phyloP scores from a whole-genome alignment of 2,888 invertebrate genomes.

The Rhamphomyia laevipes region DNA sequence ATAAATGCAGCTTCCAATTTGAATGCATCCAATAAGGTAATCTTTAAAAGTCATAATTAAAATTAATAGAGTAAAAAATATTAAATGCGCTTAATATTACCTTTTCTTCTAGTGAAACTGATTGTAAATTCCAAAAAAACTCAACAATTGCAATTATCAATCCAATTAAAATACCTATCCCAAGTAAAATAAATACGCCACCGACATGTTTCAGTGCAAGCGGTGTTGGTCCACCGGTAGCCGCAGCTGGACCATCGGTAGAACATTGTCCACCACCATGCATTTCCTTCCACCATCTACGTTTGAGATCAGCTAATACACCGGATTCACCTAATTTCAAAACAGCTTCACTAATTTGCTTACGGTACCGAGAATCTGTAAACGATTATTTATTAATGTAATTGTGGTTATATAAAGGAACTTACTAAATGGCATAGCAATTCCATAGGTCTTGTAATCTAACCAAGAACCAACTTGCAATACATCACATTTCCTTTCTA shows the following conservation, averaged over 20 bases:
- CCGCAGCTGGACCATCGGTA: slow-evolving; percentile 13
- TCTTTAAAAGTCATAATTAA: slow-evolving; percentile 38
- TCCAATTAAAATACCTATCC: slow-evolving; percentile 58
- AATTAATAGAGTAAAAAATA: not conserved
- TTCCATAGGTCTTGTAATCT: slow-evolving; percentile 88
- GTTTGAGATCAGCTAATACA: slow-evolving; percentile 63
- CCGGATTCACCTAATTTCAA: slow-evolving; percentile 85
- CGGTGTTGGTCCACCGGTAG: slow-evolving; percentile 26
- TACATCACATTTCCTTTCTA: slow-evolving; percentile 74
- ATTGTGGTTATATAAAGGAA: slow-evolving; percentile 17
- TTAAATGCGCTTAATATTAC: slow-evolving; percentile 35
- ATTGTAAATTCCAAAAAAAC: slow-evolving; percentile 72
- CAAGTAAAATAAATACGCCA: slow-evolving; percentile 80
- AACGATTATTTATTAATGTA: not conserved
- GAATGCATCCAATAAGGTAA: slow-evolving; percentile 56
- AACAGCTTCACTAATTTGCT: slow-evolving; percentile 75
- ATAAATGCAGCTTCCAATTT: slow-evolving; percentile 59
- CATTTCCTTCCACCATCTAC: slow-evolving; percentile 82
- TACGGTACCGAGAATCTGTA: slow-evolving; percentile 64
- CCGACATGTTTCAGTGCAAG: slow-evolving; percentile 58
- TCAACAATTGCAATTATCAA: slow-evolving; percentile 67
- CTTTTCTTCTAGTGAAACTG: slow-evolving; percentile 65
- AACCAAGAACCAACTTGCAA: slow-evolving; percentile 70
- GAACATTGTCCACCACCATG: slow-evolving; percentile 37
- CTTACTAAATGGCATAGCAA: slow-evolving; percentile 84